Percentiles rank a stretch among this genome's conserved stretches.
Evolutionary conservation across 2,113 vertebrate species (phyloP).

Genomic region (Tragelaphus imberbis): DNA sequence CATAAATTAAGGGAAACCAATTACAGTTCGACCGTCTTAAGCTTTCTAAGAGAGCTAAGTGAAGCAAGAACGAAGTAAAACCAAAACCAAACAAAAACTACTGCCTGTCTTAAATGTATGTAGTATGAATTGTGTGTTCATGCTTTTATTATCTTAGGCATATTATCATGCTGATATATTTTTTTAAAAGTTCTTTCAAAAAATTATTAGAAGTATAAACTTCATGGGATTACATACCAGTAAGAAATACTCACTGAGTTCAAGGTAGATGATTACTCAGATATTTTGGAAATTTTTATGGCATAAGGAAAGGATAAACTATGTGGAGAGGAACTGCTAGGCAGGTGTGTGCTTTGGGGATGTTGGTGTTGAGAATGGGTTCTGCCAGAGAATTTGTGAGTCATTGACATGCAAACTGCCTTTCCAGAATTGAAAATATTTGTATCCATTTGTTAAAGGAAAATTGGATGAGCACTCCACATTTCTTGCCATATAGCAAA

Average conservation of each 20-base stretch:
- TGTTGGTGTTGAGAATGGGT: neutral
- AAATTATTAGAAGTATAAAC: neutral
- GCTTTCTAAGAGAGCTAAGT: neutral
- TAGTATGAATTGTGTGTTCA: neutral
- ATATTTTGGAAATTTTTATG: neutral
- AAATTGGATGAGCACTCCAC: neutral
- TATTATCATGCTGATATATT: neutral
- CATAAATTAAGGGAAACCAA: neutral
- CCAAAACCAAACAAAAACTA: neutral
- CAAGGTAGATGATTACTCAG: constrained; percentile 54
- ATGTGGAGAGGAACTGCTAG: neutral
- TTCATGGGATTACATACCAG: neutral
- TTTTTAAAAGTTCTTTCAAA: neutral
- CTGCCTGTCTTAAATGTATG: neutral
- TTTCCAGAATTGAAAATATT: constrained; percentile 24
- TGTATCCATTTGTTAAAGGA: constrained; percentile 13
- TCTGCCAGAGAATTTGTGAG: neutral
- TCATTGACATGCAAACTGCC: neutral
- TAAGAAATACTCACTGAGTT: neutral
- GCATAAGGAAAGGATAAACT: neutral
- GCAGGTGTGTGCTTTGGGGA: neutral
- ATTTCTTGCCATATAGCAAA: neutral
- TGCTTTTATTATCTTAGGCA: neutral
- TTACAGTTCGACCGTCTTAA: neutral
- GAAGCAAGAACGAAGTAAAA: neutral